Evolutionary conservation across 2,888 invertebrate species (phyloP).

Genomic region (Melanostoma scalare): DNA sequence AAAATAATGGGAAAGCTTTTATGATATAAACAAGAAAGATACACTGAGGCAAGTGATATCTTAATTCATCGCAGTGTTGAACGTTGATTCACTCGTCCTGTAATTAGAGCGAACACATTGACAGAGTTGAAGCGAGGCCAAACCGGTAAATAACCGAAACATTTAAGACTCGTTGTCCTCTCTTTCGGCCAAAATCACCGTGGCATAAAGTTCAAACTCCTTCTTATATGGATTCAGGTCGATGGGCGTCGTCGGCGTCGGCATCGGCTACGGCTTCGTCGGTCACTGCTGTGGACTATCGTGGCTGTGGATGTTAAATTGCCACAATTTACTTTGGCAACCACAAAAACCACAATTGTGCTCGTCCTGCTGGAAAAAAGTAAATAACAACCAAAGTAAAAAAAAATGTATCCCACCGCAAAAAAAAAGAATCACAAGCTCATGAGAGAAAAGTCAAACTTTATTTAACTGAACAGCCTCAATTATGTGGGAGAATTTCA

Average conservation of each 20-base stretch:
- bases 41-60: conserved; percentile 34
- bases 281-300: neutral
- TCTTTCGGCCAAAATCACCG: neutral
- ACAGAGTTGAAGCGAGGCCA: conserved; percentile 29
- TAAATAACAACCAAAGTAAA: conserved; percentile 18
- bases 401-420: neutral
- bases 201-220: conserved; percentile 41
- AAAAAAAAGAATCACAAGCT: neutral
- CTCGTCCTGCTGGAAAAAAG: conserved; percentile 8
- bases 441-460: conserved; percentile 14
- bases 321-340: conserved; percentile 52
- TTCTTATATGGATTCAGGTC: conserved; percentile 21
- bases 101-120: conserved; percentile 52
- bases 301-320: conserved; percentile 29
- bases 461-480: neutral
- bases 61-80: conserved; percentile 38
- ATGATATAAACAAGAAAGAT: neutral
- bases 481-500: conserved; percentile 5
- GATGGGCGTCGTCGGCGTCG: conserved; percentile 14
- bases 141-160: conserved; percentile 18
- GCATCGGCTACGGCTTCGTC: conserved; percentile 11
- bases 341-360: conserved; percentile 38
- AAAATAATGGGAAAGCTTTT: conserved; percentile 50
- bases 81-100: conserved; percentile 9
- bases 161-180: conserved; percentile 2